These are phyloP conservation scores for Empis stercorea DNA, from an alignment of 2,888 invertebrate species.

Conservation along the genomic window DNA sequence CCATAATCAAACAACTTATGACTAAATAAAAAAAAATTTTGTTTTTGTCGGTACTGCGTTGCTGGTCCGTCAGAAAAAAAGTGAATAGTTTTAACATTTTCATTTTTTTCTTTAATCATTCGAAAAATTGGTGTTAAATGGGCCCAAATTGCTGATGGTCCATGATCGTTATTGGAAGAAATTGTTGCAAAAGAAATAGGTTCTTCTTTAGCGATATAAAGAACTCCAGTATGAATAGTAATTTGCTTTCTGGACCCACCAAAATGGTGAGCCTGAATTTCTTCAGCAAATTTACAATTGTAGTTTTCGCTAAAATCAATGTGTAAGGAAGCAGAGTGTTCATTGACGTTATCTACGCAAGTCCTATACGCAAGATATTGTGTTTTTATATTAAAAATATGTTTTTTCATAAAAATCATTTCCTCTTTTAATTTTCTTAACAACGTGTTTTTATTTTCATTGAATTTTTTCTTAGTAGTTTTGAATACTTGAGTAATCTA, in stretches of 20 bases:
- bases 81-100: neutral
- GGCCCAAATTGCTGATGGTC: neutral
- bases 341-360: neutral
- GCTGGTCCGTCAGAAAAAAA: neutral
- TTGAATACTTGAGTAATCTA: too few species aligned
- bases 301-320: constrained; percentile 7
- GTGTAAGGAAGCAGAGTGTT: constrained; percentile 1
- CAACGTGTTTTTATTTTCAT: neutral
- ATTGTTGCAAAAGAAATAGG: neutral
- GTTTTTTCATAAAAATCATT: neutral
- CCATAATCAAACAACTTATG: neutral
- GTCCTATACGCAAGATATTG: neutral
- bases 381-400: neutral
- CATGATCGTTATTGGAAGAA: neutral
- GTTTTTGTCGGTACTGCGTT: constrained; percentile 2
- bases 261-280: constrained; percentile 3
- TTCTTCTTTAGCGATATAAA: neutral
- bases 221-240: neutral
- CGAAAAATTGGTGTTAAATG: neutral
- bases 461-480: too few species aligned
- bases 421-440: neutral
- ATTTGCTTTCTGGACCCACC: neutral
- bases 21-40: neutral
- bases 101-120: neutral
- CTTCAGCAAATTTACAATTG: neutral